Base-by-base conservation (phyloP, 30 jellyfish, hydroid and myxozoan genomes). In the Cassiopea andromeda region DNA sequence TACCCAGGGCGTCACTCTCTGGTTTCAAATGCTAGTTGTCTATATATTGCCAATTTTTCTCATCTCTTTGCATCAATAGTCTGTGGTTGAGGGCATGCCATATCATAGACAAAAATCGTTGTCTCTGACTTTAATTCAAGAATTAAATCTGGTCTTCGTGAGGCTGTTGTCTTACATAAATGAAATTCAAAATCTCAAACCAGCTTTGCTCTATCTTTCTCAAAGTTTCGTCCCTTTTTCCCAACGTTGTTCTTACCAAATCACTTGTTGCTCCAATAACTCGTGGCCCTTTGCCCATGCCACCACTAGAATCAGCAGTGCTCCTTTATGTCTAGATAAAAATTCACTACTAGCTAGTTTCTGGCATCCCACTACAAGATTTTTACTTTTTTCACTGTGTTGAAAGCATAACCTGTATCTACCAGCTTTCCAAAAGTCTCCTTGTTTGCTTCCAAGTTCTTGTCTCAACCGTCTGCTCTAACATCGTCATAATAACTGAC, bases 381-480 rank as follows among this genome's bases (percentile, higher is more conserved):
- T 27, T 0, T 27, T 0, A 27, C 0, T 0, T 27, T 0, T 27
- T 0, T 27, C 38, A 27, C 0, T 27, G 0, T 0, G 38, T 27
- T 27, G 38, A 79, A 83, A 1, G 89, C 2, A 66, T 8, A 83
- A 1, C 71, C 87, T 44, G 18, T 89, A 83, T 16, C 89, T 60
- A 18, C 89, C 1, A 69, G 68, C 47, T n/a, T 68, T 83, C 73
- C 49, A 83, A 12, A 44, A 83, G 57, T 44, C 92, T 89, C 43
- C 87, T 83, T 60, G 92, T 67, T 43, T 44, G 73, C 48, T 83
- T 83, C 92, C 92, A 83, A 15, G 88, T 43, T 69, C 88, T 83
- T 47, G 89, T 83, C 71, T 83, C 92, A 6, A 83, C 92, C 92
- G 67, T 83, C 72, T 83, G 92, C 45, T 1, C 92, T 18, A 83